Evolutionary conservation across 2,888 invertebrate species (phyloP).

Genomic region (Proisotoma minuta): DNA sequence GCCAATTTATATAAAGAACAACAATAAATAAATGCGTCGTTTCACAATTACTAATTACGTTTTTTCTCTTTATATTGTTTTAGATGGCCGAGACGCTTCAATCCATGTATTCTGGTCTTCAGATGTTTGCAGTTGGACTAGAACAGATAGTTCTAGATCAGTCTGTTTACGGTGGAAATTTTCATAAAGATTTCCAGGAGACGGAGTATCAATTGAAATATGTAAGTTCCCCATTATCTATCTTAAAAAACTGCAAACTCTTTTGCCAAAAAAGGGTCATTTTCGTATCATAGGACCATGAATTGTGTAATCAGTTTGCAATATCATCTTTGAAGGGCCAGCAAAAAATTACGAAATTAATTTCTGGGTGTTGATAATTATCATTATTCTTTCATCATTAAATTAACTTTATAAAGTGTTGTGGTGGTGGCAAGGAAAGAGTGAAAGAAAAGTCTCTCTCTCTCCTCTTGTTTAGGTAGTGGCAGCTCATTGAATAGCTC

Average conservation of each 20-base stretch:
- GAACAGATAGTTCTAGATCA: slow-evolving; percentile 63
- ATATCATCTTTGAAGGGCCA: too few species aligned
- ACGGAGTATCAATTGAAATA: slow-evolving; percentile 60
- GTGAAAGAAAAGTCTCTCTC: not conserved
- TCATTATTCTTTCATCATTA: too few species aligned
- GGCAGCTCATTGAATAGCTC: slow-evolving; percentile 5
- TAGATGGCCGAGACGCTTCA: slow-evolving; percentile 57
- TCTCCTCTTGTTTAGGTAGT: not conserved
- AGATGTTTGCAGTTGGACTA: slow-evolving; percentile 66
- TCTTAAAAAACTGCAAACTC: not conserved
- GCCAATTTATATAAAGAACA: too few species aligned
- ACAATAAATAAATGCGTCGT: not conserved
- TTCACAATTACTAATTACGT: too few species aligned
- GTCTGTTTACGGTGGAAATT: slow-evolving; percentile 54
- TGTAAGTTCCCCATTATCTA: slow-evolving; percentile 50
- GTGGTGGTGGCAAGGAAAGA: not conserved
- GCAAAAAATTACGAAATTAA: too few species aligned
- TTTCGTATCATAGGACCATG: too few species aligned
- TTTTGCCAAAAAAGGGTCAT: too few species aligned
- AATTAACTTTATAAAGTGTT: too few species aligned
- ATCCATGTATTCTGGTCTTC: slow-evolving; percentile 63
- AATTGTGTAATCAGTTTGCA: too few species aligned
- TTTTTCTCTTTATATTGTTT: slow-evolving; percentile 46
- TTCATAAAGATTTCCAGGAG: slow-evolving; percentile 57
- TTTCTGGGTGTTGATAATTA: too few species aligned